Conservation (phyloP, 1,140 invertebrate species). For the Adelges cooleyi region DNA sequence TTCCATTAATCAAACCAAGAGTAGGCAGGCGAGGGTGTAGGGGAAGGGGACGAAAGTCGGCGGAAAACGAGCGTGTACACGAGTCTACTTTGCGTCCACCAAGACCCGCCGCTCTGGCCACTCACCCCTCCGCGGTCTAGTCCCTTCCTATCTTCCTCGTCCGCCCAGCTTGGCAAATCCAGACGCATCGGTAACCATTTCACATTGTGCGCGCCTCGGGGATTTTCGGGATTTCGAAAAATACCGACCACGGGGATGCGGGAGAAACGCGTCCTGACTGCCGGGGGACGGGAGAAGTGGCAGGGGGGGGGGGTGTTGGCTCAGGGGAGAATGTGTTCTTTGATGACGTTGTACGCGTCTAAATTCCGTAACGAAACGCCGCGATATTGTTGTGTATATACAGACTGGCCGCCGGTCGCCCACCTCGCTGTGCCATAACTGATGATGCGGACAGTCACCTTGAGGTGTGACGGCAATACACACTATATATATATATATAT, state of each 20-base stretch:
- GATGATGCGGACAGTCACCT: too few species aligned
- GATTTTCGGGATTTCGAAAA: constrained; percentile 14
- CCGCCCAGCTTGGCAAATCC: background rate
- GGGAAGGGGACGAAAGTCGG: background rate
- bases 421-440: too few species aligned
- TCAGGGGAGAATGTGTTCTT: constrained; percentile 4
- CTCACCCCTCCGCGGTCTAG: background rate
- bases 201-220: background rate
- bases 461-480: too few species aligned
- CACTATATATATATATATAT: too few species aligned
- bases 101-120: background rate
- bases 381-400: too few species aligned
- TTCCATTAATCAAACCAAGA: constrained; percentile 10
- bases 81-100: background rate
- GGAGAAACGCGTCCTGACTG: too few species aligned
- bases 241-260: background rate
- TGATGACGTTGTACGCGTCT: background rate
- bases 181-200: constrained; percentile 18
- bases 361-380: too few species aligned
- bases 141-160: too few species aligned
- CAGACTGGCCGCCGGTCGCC: too few species aligned
- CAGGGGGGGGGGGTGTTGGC: background rate
- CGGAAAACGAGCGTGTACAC: constrained; percentile 6
- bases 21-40: too few species aligned
- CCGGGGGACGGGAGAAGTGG: background rate